Evolutionary conservation across 2,797 vertebrate genomes (phyloP).

Genomic region (Chelonia mydas): DNA sequence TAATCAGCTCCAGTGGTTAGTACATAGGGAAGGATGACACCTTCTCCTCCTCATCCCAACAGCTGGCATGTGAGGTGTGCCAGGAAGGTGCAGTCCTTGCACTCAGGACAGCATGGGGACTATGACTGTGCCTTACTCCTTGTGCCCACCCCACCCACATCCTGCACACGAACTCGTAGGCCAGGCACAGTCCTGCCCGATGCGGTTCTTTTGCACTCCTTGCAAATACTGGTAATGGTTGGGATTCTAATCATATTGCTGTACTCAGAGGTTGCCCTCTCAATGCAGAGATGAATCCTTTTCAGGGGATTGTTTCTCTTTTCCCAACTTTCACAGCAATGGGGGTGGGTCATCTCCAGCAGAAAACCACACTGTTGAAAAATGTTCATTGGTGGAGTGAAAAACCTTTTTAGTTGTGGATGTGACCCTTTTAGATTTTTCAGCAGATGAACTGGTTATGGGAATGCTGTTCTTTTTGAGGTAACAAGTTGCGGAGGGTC

Average conservation of each 20-base stretch:
- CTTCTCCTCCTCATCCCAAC: background rate
- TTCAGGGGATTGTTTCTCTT: background rate
- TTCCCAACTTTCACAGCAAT: background rate
- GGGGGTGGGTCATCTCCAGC: background rate
- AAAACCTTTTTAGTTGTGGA: slow-evolving; percentile 11
- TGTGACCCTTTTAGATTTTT: slow-evolving; percentile 2
- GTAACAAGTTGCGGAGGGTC: background rate
- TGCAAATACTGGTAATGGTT: background rate
- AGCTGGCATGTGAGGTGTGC: background rate
- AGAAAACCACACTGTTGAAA: slow-evolving; percentile 35
- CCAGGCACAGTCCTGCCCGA: rapidly evolving
- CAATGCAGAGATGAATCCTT: background rate
- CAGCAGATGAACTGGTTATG: rapidly evolving
- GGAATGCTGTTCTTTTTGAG: background rate
- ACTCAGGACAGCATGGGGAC: background rate
- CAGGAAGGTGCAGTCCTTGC: background rate
- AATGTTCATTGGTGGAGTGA: background rate
- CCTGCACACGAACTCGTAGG: background rate
- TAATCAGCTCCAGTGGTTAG: background rate
- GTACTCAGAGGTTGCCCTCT: rapidly evolving
- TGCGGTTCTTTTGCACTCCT: background rate
- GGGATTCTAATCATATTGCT: background rate
- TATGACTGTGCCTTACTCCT: background rate
- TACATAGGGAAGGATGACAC: background rate
- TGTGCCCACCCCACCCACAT: background rate